Evolutionary conservation across 2,888 invertebrate genomes (phyloP), one percentile per base, ranked within the genome.

Genomic region (Ceriagrion tenellum): DNA sequence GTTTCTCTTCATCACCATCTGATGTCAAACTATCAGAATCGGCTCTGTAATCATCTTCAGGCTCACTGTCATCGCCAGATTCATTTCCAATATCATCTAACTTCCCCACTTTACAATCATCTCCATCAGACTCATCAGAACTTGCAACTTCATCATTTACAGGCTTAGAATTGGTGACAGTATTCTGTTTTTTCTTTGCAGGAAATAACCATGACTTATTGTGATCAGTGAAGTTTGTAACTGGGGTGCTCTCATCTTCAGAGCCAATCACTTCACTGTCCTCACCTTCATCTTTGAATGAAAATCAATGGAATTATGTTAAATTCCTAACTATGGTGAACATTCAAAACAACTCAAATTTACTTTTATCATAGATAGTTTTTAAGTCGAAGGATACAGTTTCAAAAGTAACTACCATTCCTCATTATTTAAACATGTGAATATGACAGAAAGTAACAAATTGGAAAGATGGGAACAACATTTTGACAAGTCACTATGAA

Each of bases 161-260:
- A 23, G 96, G 95, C 35, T 95, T 95, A 88, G 88, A 40, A 26
- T 95, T 90, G 55, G 88, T 95, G 40, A 47, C 55, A 47, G 55
- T 89, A 55, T 30, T 40, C 95, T 89, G 96, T 96, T 96, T 96
- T 97, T 97, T 96, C 96, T 97, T 97, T 96, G 98, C 98, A 0
- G 97, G 98, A 96, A 97, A 98, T 81, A 98, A 96, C 98, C 98
- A 98, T 56, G 97, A 97, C 95, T 98, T 97, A 96, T 98, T 98
- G 30, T 98, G 98, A 97, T 98, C 98, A 88, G 98, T 97, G 96
- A 98, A 98, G 63, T 98, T 98, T 97, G 96, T 96, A 95, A 96
- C 91, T 96, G 96, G 91, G 10, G 96, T 95, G 95, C 95, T 95
- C 95, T 96, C 96, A 88, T 95, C 95, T 35, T 96, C 96, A 40